These are phyloP conservation scores for Oncorhynchus tshawytscha DNA, from an alignment of 2,113 vertebrate species.

Conservation along the genomic window DNA sequence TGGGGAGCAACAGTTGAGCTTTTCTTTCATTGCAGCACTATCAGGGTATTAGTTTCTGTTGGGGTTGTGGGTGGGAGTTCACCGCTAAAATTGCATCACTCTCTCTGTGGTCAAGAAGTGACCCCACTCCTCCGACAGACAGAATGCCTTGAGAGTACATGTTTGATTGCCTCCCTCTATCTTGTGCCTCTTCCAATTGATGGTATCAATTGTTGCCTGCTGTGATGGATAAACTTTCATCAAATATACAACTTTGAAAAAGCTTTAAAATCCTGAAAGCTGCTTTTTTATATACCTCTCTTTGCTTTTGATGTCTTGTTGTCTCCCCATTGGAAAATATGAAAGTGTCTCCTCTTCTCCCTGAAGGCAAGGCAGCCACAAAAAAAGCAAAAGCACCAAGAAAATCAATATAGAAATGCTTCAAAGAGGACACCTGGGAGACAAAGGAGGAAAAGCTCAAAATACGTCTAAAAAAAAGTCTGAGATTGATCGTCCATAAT, in stretches of 20 bases:
- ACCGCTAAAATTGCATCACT: constrained; percentile 34
- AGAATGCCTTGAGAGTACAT: neutral
- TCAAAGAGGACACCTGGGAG: constrained; percentile 44
- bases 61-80: constrained; percentile 32
- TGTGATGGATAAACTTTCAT: neutral
- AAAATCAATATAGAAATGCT: constrained; percentile 57
- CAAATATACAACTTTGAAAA: constrained; percentile 4
- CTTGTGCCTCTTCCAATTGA: neutral
- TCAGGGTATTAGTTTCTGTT: constrained; percentile 28
- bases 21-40: constrained; percentile 13
- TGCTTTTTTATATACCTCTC: neutral
- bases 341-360: constrained; percentile 29
- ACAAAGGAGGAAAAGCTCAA: constrained; percentile 28
- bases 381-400: constrained; percentile 13
- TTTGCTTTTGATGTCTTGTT: constrained; percentile 14
- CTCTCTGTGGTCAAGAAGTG: neutral
- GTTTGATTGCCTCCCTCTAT: neutral
- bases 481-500: constrained; percentile 51
- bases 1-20: constrained; percentile 16
- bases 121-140: neutral
- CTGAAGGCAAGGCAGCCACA: constrained; percentile 14
- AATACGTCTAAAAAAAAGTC: constrained; percentile 39
- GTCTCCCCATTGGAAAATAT: constrained; percentile 31
- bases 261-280: neutral
- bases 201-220: neutral